phyloP scores from a whole-genome alignment of 2,888 invertebrate genomes.

The Pammene aurita region DNA sequence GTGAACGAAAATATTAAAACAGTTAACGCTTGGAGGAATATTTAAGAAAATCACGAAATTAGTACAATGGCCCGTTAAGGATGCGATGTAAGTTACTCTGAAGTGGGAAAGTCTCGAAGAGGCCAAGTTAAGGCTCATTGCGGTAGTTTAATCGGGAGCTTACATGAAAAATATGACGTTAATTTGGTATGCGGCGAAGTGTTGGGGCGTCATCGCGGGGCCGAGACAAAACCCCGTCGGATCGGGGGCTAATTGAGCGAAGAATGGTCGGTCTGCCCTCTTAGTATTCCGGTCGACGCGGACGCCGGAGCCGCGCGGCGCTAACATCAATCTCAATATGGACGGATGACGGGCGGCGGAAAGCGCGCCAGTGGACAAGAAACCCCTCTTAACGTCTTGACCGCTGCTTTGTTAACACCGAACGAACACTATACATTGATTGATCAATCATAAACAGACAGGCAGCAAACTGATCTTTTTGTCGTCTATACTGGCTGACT shows the following conservation, averaged over 20 bases:
- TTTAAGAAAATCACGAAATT: neutral
- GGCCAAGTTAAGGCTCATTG: constrained; percentile 52
- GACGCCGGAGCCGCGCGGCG: constrained; percentile 62
- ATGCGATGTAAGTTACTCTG: constrained; percentile 28
- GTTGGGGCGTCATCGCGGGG: constrained; percentile 61
- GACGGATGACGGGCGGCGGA: constrained; percentile 76
- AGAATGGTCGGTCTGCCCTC: constrained; percentile 68
- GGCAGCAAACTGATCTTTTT: constrained; percentile 39
- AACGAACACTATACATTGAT: constrained; percentile 60
- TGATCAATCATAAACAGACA: constrained; percentile 57
- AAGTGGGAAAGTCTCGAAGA: constrained; percentile 39
- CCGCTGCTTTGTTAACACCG: constrained; percentile 57
- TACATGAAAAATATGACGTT: constrained; percentile 74
- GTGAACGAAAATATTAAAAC: neutral
- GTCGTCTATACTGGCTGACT: neutral
- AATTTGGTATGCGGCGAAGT: constrained; percentile 76
- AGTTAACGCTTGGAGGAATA: neutral
- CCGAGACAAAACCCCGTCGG: constrained; percentile 65
- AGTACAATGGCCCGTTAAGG: constrained; percentile 17
- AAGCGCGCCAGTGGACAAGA: constrained; percentile 72
- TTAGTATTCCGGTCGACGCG: constrained; percentile 76
- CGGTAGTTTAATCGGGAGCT: constrained; percentile 69
- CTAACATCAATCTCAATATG: constrained; percentile 81
- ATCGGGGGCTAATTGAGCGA: constrained; percentile 77
- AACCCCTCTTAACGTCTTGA: constrained; percentile 74